phyloP scores from a whole-genome alignment of 2,113 vertebrate genomes.

The Girardinichthys multiradiatus region DNA sequence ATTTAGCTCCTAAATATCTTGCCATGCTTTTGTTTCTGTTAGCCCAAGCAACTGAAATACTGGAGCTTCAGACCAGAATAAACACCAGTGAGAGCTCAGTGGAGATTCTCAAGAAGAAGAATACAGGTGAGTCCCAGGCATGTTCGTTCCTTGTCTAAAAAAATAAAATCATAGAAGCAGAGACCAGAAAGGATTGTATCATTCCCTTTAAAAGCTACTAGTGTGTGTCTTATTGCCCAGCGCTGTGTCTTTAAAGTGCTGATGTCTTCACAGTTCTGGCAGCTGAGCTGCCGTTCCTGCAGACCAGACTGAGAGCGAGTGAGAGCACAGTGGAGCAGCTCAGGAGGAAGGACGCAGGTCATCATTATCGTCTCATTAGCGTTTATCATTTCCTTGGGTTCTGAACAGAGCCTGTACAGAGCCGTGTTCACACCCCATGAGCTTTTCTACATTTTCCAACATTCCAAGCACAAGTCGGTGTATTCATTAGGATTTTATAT shows the following conservation, averaged over 20 bases:
- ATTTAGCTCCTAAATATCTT: not conserved
- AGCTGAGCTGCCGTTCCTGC: conserved; percentile 51
- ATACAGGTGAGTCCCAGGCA: conserved; percentile 35
- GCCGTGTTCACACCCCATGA: not conserved
- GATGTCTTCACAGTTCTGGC: conserved; percentile 39
- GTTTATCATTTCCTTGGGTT: not conserved
- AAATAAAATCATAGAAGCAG: not conserved
- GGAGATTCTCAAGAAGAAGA: conserved; percentile 46
- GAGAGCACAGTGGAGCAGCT: conserved; percentile 64
- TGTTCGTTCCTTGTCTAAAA: no score
- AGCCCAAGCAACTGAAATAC: not conserved
- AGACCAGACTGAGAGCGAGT: conserved; percentile 59
- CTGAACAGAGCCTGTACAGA: no score
- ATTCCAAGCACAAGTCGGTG: not conserved
- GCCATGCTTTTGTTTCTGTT: not conserved
- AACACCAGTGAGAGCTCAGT: conserved; percentile 22
- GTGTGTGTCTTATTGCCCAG: not conserved
- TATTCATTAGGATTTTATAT: not conserved
- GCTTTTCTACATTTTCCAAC: not conserved
- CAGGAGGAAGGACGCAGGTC: conserved; percentile 65
- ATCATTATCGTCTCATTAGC: not conserved
- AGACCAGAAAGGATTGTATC: not conserved
- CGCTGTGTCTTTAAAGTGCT: not conserved
- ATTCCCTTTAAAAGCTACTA: not conserved
- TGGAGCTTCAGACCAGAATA: conserved; percentile 23